Percentiles rank a stretch among this genome's conserved stretches.
Conservation (phyloP, 2,888 invertebrate species). For the Megastigmus dorsalis region DNA sequence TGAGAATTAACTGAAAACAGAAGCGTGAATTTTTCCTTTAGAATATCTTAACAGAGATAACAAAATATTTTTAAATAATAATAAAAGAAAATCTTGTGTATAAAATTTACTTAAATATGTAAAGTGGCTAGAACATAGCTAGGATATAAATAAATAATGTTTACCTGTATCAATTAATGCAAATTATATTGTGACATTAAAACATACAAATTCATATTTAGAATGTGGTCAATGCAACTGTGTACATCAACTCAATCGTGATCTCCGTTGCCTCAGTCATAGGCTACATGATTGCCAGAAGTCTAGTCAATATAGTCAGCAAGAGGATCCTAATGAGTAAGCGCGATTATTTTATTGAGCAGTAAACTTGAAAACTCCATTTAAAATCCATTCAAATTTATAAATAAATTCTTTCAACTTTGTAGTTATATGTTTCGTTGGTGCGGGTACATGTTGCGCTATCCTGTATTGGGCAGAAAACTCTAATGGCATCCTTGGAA, state of each 20-base stretch:
- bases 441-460: conserved; percentile 70
- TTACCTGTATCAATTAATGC: not conserved
- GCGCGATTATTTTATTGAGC: conserved; percentile 39
- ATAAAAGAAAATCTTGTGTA: too few relatives aligned
- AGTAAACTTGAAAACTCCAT: not conserved
- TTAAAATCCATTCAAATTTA: conserved; percentile 1
- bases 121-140: too few relatives aligned
- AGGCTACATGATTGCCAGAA: conserved; percentile 79
- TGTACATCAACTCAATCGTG: conserved; percentile 83
- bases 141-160: not conserved
- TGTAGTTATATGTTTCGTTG: conserved; percentile 68
- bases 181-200: not conserved
- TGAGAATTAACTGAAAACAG: too few relatives aligned
- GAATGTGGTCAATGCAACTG: conserved; percentile 75
- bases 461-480: conserved; percentile 69
- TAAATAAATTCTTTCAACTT: conserved; percentile 26
- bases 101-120: too few relatives aligned
- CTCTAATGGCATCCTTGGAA: conserved; percentile 66
- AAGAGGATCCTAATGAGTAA: conserved; percentile 77
- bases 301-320: conserved; percentile 76
- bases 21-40: too few relatives aligned
- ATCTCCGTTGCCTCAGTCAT: conserved; percentile 80
- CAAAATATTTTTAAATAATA: too few relatives aligned
- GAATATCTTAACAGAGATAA: too few relatives aligned
- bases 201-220: conserved; percentile 1